Conservation (phyloP, 2,888 invertebrate species). For the Sphaerophoria taeniata region DNA sequence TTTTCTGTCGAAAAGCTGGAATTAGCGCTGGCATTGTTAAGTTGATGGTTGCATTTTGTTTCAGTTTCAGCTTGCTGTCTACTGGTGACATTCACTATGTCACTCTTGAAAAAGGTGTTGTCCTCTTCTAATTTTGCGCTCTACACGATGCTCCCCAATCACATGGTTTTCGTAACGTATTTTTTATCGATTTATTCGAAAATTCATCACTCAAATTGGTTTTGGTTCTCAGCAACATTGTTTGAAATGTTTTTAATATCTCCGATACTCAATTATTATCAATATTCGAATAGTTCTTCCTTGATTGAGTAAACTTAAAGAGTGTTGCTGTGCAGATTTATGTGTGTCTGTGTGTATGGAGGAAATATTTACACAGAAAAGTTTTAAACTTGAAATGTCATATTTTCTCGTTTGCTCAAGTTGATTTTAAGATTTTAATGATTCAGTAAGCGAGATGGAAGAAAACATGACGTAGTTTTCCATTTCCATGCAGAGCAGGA, state of each 20-base stretch:
- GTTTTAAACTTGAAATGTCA: conserved; percentile 55
- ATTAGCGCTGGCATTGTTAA: conserved; percentile 73
- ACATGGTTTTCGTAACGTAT: conserved; percentile 56
- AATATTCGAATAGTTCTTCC: too few relatives aligned
- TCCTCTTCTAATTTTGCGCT: conserved; percentile 63
- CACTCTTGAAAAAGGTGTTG: conserved; percentile 30
- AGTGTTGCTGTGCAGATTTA: conserved; percentile 27
- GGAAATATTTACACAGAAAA: conserved; percentile 21
- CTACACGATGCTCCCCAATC: conserved; percentile 66
- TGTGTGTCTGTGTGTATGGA: conserved; percentile 10
- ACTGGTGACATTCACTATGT: conserved; percentile 38
- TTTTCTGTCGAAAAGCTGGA: conserved; percentile 42
- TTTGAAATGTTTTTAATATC: background rate
- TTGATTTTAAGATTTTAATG: conserved; percentile 28
- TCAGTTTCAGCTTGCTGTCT: too few relatives aligned
- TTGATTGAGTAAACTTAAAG: background rate
- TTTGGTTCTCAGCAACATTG: background rate
- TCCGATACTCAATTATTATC: background rate
- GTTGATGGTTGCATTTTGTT: conserved; percentile 74
- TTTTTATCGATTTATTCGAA: conserved; percentile 8
- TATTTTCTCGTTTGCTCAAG: conserved; percentile 44
- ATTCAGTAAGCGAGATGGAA: conserved; percentile 48
- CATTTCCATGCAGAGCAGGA: background rate
- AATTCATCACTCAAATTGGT: background rate
- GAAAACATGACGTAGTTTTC: conserved; percentile 58